Base-by-base conservation (phyloP, 2,797 vertebrate species). In the Numenius phaeopus region DNA sequence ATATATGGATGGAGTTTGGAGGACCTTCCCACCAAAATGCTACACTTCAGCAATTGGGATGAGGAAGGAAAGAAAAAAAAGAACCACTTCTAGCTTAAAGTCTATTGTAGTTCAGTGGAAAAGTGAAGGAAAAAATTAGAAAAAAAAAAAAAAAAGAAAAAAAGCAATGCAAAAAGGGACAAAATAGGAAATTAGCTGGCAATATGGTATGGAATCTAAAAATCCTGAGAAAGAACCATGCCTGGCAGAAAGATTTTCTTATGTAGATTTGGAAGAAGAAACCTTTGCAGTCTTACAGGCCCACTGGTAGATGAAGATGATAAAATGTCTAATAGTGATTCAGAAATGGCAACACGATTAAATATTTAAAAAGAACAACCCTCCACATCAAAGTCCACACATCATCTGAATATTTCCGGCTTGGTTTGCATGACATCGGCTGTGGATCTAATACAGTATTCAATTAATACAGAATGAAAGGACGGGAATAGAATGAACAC, bases 311-410 rank as follows among this genome's bases (percentile, higher is more conserved):
- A 54, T 32, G 59, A n/a, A 78, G 73, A 65, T 37, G 61, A 78
- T 80, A 62, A 90, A 77, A 85, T 67, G 52, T 59, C 55, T 87
- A 64, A 50, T 5, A 47, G 47, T 49, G 73, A 83, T 47, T 67
- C 78, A 79, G 59, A 89, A 94, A 89, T 64, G 59, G 62, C 52
- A 94, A 77, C 67, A 50, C 0, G 0, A 47, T 82, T 52, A 89
- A 94, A 92, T 87, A 94, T 95, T 89, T 83, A 72, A 49, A 55
- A 73, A 84, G 73, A 70, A 55, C 0, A 71, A 59, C 55, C 9
- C 29, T 70, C 47, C 50, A 20, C 79, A 87, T 65, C 66, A 47
- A 59, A 79, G 58, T 40, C 24, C 21, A 59, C 13, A 4, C 61
- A 65, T 64, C 66, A 73, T 17, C 47, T 65, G 64, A 87, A 13